These are phyloP conservation scores for Hepsetus odoe DNA, from an alignment of 2,113 vertebrate species.

Conservation along the genomic window DNA sequence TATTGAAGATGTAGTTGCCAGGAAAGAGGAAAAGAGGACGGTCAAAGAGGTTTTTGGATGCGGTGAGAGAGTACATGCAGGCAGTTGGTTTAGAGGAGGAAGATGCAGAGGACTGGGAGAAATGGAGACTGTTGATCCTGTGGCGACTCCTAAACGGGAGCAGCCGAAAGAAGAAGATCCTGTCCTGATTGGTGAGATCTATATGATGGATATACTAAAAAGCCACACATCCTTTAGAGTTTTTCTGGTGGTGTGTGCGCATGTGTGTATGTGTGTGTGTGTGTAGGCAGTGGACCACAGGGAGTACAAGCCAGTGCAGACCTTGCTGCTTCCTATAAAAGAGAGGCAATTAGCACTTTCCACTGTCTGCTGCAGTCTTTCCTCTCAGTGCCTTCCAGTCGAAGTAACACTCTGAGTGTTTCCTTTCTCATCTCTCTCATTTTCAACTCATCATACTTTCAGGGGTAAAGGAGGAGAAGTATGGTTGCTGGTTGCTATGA, in stretches of 20 bases:
- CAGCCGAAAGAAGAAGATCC: too few relatives aligned
- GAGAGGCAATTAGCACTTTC: conserved; percentile 54
- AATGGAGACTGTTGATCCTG: too few relatives aligned
- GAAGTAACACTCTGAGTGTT: conserved; percentile 31
- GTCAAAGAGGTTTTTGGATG: too few relatives aligned
- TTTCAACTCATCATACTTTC: conserved; percentile 41
- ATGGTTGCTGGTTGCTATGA: conserved; percentile 44
- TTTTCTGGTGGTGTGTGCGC: background rate
- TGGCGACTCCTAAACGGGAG: too few relatives aligned
- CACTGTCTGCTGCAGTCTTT: conserved; percentile 29
- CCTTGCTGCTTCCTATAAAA: conserved; percentile 42
- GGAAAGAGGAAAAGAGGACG: too few relatives aligned
- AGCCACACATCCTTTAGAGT: background rate
- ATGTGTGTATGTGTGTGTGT: conserved; percentile 26
- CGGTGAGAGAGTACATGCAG: too few relatives aligned
- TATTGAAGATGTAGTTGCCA: too few relatives aligned
- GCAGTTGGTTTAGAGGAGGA: too few relatives aligned
- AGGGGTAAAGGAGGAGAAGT: conserved; percentile 36
- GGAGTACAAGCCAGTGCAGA: conserved; percentile 20
- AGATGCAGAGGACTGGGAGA: too few relatives aligned
- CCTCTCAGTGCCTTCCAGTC: conserved; percentile 35
- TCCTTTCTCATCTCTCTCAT: conserved; percentile 31
- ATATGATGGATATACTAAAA: background rate
- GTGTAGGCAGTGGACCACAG: conserved; percentile 4
- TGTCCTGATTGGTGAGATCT: background rate